Conservation (phyloP, 2,113 vertebrate genomes). For the Shinisaurus crocodilurus region DNA sequence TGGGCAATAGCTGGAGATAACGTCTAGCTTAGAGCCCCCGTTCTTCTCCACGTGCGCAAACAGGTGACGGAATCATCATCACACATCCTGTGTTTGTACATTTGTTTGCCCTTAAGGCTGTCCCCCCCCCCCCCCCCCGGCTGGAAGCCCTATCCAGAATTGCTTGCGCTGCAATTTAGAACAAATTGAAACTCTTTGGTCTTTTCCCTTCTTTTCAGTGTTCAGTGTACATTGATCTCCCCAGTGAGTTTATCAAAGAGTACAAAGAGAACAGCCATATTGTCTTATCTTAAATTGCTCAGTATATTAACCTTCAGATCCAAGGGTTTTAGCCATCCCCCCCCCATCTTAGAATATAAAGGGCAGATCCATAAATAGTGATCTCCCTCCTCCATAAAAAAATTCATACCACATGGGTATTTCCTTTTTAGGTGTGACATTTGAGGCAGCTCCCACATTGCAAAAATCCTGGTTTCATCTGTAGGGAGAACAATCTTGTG, state of each 20-base stretch:
- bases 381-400: not conserved
- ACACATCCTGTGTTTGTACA: not conserved
- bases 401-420: not conserved
- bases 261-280: not conserved
- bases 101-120: not conserved
- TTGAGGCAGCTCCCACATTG: not conserved
- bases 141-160: not conserved
- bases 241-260: not conserved
- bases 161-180: not conserved
- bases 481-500: not conserved
- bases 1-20: not conserved
- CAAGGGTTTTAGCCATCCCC: not conserved
- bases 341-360: not conserved
- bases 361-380: slow-evolving; percentile 11
- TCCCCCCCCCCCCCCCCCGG: too few relatives aligned
- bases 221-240: not conserved
- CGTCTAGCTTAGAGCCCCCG: not conserved
- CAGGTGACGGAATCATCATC: not conserved
- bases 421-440: not conserved
- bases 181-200: not conserved
- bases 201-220: not conserved
- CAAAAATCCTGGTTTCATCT: not conserved
- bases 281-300: slow-evolving; percentile 18
- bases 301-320: slow-evolving; percentile 15
- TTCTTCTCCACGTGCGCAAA: too few relatives aligned